These are phyloP conservation scores for Ptychodera flava DNA, from an alignment of 35 echinoderm and acorn worm genomes.

Conservation along the genomic window DNA sequence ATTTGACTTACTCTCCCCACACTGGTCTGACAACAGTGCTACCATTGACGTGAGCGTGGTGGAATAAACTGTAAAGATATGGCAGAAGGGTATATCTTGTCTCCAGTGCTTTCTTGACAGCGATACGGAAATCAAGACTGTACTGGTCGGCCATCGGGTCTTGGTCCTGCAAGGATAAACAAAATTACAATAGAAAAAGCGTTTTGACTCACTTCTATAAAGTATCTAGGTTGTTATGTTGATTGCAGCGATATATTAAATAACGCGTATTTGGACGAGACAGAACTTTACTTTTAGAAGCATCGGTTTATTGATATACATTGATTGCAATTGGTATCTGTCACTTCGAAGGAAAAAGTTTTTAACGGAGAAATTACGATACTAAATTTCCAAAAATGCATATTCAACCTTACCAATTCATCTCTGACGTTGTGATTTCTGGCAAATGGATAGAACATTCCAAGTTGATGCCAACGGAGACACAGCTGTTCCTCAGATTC, in stretches of 20 bases:
- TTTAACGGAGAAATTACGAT: too few species aligned
- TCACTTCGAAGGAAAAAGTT: too few species aligned
- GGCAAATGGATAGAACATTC: neutral
- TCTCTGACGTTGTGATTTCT: neutral
- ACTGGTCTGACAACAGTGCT: slow-evolving; percentile 65
- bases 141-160: slow-evolving; percentile 44
- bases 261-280: too few species aligned
- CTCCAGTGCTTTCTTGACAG: slow-evolving; percentile 51
- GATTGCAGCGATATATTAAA: too few species aligned
- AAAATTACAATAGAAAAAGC: too few species aligned
- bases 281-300: too few species aligned
- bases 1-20: slow-evolving; percentile 58
- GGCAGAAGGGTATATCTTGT: slow-evolving; percentile 64
- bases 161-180: slow-evolving; percentile 59
- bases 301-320: too few species aligned
- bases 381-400: too few species aligned
- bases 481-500: neutral
- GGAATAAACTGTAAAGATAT: slow-evolving; percentile 82
- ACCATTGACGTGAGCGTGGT: slow-evolving; percentile 57
- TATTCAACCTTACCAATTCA: neutral
- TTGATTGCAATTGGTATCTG: too few species aligned
- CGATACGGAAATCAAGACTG: slow-evolving; percentile 37
- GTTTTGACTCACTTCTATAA: too few species aligned
- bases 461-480: neutral
- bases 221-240: too few species aligned